These are phyloP conservation scores for Pseudocheirus occidentalis DNA, from an alignment of 2,797 vertebrate genomes.

Conservation along the genomic window DNA sequence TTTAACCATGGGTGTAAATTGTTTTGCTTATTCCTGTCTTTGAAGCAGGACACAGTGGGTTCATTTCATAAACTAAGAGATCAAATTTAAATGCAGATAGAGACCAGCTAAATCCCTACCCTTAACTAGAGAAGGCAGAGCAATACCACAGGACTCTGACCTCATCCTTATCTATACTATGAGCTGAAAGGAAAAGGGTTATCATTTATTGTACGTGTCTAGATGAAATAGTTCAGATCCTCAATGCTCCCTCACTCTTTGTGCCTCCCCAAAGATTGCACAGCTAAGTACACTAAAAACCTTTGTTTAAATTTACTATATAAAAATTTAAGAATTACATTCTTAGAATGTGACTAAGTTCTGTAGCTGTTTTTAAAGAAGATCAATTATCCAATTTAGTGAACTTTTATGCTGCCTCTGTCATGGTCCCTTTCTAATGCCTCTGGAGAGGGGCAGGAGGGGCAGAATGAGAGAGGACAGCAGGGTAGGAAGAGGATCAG, in stretches of 20 bases:
- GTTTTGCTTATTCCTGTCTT: conserved; percentile 55
- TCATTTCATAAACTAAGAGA: conserved; percentile 19
- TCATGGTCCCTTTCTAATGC: not conserved
- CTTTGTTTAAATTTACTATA: not conserved
- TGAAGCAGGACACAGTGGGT: conserved; percentile 40
- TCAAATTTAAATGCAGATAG: not conserved
- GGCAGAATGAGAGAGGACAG: not conserved
- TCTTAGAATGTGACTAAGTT: not conserved
- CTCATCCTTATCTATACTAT: not conserved
- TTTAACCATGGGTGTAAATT: conserved; percentile 34
- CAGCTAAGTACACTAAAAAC: not conserved
- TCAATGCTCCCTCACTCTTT: not conserved
- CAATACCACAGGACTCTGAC: not conserved
- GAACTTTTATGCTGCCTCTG: not conserved
- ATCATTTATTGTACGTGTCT: not conserved
- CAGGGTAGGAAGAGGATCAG: not conserved
- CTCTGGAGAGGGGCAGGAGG: not conserved
- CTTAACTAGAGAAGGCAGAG: conserved; percentile 41
- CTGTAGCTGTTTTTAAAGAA: not conserved
- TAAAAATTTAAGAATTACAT: not conserved
- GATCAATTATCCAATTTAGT: not conserved
- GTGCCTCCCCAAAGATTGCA: not conserved
- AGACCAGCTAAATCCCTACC: conserved; percentile 26
- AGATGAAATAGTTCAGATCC: not conserved
- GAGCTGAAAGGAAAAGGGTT: not conserved